phyloP scores from a whole-genome alignment of 2,113 vertebrate genomes.

The Phoenicopterus ruber region DNA sequence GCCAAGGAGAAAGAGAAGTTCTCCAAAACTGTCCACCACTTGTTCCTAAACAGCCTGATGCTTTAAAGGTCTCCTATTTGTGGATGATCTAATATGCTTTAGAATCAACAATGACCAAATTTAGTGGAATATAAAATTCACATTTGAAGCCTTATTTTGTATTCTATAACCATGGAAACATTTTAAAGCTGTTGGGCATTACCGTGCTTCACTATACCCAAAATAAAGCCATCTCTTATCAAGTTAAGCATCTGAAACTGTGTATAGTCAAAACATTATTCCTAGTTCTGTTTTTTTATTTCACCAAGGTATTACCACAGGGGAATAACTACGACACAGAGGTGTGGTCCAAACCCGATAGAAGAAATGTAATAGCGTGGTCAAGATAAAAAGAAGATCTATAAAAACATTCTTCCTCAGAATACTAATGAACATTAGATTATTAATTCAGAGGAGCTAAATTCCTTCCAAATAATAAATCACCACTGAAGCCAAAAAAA shows the following conservation, averaged over 20 bases:
- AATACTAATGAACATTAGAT: not conserved
- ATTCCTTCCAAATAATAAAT: not conserved
- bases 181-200: not conserved
- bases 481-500: not conserved
- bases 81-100: not conserved
- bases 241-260: not conserved
- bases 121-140: not conserved
- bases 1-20: not conserved
- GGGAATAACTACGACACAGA: not conserved
- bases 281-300: not conserved
- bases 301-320: not conserved
- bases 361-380: not conserved
- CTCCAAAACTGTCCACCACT: not conserved
- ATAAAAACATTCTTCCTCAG: not conserved
- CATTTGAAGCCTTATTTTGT: not conserved
- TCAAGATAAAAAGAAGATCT: not conserved
- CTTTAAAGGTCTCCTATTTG: not conserved
- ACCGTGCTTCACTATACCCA: not conserved
- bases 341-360: not conserved
- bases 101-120: not conserved
- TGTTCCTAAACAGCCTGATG: not conserved
- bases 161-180: not conserved
- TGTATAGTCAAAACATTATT: not conserved
- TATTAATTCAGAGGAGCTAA: not conserved
- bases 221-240: not conserved